These are phyloP conservation scores for Ceuthmochares aereus DNA, from an alignment of 2,113 vertebrate genomes.

Conservation along the genomic window DNA sequence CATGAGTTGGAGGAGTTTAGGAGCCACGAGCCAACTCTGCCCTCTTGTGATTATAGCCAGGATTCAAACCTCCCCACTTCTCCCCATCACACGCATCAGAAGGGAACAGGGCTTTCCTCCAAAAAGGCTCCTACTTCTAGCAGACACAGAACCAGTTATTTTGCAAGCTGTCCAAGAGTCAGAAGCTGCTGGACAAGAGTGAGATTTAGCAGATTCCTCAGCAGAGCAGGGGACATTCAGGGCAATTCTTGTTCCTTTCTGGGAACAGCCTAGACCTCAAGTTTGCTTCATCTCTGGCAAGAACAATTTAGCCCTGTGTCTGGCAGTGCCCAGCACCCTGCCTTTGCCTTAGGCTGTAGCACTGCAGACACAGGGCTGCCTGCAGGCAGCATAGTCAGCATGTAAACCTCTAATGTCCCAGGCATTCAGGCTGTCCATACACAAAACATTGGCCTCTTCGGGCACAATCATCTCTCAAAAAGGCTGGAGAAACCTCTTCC, in stretches of 20 bases:
- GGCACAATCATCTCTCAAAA: neutral
- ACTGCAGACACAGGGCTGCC: neutral
- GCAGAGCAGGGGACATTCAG: neutral
- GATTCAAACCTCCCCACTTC: neutral
- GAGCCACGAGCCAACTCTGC: conserved; percentile 33
- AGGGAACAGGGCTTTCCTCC: neutral
- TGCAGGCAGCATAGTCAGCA: rapidly evolving
- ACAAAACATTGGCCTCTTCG: neutral
- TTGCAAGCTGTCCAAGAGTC: neutral
- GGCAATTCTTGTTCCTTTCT: neutral
- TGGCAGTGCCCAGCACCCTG: neutral
- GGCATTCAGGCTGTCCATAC: neutral
- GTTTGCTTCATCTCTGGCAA: neutral
- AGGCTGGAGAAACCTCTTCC: neutral
- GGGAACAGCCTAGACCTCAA: neutral
- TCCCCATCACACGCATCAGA: too few species aligned
- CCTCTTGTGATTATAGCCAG: conserved; percentile 38
- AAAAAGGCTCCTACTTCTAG: neutral
- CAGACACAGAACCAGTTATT: rapidly evolving
- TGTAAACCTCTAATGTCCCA: neutral
- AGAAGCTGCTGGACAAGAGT: rapidly evolving
- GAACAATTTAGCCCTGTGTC: neutral
- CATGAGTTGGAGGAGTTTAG: neutral
- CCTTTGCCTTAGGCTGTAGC: neutral
- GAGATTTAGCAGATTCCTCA: neutral